Evolutionary conservation across 1,140 invertebrate species (phyloP).

Genomic region (Atta texana): DNA sequence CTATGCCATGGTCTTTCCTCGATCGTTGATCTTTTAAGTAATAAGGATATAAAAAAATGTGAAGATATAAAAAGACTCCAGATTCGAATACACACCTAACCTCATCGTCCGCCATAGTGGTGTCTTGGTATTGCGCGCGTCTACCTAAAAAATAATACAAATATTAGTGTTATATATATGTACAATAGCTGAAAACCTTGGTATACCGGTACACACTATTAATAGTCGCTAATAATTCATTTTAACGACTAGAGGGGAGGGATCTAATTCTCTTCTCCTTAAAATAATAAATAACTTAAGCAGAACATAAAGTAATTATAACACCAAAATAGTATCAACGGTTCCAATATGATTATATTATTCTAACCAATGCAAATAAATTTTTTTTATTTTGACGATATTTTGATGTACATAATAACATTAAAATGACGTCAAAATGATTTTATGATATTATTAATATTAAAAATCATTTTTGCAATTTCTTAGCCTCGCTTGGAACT

Average conservation of each 20-base stretch:
- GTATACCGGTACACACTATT: slow-evolving; percentile 23
- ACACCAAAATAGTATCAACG: too few species aligned
- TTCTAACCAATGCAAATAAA: too few species aligned
- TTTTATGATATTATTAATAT: too few species aligned
- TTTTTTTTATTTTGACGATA: too few species aligned
- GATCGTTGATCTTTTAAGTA: not conserved
- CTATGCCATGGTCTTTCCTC: not conserved
- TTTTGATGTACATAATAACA: too few species aligned
- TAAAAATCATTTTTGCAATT: too few species aligned
- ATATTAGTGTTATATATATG: not conserved
- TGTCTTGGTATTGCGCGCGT: slow-evolving; percentile 84
- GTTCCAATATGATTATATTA: too few species aligned
- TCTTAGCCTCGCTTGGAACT: too few species aligned
- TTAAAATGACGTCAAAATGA: too few species aligned
- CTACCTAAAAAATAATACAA: slow-evolving; percentile 76
- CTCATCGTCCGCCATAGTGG: slow-evolving; percentile 95
- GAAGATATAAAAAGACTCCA: not conserved
- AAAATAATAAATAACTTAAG: slow-evolving; percentile 53
- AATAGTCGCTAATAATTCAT: not conserved
- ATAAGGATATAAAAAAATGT: too few species aligned
- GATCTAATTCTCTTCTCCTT: not conserved
- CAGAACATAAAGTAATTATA: too few species aligned
- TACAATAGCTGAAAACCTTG: not conserved
- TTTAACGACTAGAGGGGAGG: too few species aligned
- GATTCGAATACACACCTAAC: slow-evolving; percentile 90